Percentiles rank a stretch among this genome's conserved stretches.
These are phyloP conservation scores for Brachyopa scutellaris DNA, from an alignment of 2,888 invertebrate species.

Conservation along the genomic window DNA sequence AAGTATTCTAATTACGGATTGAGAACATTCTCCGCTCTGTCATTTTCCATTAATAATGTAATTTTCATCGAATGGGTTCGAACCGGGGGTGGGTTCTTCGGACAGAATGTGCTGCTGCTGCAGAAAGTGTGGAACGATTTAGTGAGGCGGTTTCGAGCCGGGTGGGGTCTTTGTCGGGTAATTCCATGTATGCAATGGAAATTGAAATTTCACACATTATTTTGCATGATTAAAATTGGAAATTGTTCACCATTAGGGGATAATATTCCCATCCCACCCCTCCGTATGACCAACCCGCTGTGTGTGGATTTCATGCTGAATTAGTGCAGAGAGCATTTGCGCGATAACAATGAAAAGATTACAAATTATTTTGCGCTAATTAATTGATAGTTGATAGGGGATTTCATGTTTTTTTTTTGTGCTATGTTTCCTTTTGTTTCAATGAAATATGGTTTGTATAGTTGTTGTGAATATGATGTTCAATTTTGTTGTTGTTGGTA, in stretches of 20 bases:
- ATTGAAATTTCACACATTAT: conserved; percentile 72
- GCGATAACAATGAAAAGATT: conserved; percentile 49
- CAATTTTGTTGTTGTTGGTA: not conserved
- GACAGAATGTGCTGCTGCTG: conserved; percentile 16
- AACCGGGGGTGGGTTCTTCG: not conserved
- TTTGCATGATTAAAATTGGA: conserved; percentile 68
- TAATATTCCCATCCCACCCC: too few relatives aligned
- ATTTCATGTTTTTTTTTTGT: conserved; percentile 26
- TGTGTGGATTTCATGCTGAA: conserved; percentile 28
- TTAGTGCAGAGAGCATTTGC: conserved; percentile 46
- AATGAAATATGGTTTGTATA: not conserved
- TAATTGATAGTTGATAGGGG: conserved; percentile 65
- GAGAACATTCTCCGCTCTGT: conserved; percentile 60
- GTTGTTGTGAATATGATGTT: not conserved
- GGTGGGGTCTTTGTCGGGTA: not conserved
- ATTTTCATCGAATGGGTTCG: conserved; percentile 29
- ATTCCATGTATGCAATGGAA: conserved; percentile 59
- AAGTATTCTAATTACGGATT: conserved; percentile 70
- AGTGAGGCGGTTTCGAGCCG: not conserved
- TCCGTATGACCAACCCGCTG: too few relatives aligned
- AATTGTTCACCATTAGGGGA: conserved; percentile 57
- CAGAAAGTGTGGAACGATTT: not conserved
- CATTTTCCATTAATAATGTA: conserved; percentile 68
- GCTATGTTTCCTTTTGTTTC: not conserved
- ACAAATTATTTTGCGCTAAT: conserved; percentile 52